Evolutionary conservation across 2,113 vertebrate species (phyloP), one percentile per base, ranked within the genome.

Genomic region (Gila orcuttii): DNA sequence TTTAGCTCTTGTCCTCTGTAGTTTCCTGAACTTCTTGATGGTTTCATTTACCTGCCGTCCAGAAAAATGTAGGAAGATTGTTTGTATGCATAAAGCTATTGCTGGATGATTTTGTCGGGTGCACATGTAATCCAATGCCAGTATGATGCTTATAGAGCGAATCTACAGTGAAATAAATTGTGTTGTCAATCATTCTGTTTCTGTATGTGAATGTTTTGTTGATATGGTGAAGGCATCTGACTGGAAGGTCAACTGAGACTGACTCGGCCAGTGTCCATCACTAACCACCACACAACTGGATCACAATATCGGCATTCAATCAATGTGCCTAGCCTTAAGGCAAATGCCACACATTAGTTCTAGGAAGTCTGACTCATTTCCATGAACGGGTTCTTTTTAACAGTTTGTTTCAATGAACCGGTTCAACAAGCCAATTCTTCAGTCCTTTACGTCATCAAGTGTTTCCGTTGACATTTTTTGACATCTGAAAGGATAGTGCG

Each of bases 261-360:
- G 28, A 33, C 52, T 21, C 4, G 31, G 33, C 19, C 47, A 31
- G 25, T 4, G 6, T n/a, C 19, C 21, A 1, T 21, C 10, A 55
- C 42, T 7, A 74, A n/a, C 42, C 9, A 78, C 3, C 1, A 31
- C n/a, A 45, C 0, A 4, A 31, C 13, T 9, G n/a, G 23, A 66
- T 50, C 60, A 28, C 28, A 11, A 45, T 31, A 50, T 50, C 12
- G 42, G 74, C 45, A 76, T 50, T 33, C 60, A 28, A 64, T 64
- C 11, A 13, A 62, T 25, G 0, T 2, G 10, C 21, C 7, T 45
- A 15, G 60, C 62, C 45, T 82, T 68, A 3, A 12, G 25, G 25
- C 79, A 64, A 81, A 81, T 9, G 3, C 47, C 45, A 76, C 31
- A 39, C 71, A 74, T 25, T 74, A 47, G 71, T 74, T 74, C 71